Conservation (phyloP, 2,888 invertebrate species). For the Caenorhabditis afra region DNA sequence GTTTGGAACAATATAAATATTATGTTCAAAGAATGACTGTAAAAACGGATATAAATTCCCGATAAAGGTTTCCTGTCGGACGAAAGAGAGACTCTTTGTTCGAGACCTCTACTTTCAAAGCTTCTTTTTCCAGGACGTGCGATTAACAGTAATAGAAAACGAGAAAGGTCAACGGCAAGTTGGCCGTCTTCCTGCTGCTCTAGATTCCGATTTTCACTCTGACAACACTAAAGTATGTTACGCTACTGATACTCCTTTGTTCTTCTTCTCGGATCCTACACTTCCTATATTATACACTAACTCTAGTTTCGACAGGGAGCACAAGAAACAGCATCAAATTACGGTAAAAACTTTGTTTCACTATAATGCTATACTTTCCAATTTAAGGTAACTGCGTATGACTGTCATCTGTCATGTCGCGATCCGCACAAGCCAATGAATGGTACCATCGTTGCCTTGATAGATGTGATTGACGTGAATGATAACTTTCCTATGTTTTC, state of each 20-base stretch:
- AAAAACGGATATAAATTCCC: no score
- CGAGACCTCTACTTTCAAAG: no score
- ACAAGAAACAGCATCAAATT: constrained; percentile 63
- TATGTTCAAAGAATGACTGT: no score
- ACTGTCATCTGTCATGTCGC: constrained; percentile 65
- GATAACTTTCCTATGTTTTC: constrained; percentile 73
- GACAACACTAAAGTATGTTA: constrained; percentile 71
- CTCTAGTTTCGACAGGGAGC: constrained; percentile 66
- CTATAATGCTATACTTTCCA: no score
- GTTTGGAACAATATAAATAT: no score
- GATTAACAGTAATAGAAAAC: constrained; percentile 62
- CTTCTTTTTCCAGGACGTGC: constrained; percentile 48
- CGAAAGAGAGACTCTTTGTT: no score
- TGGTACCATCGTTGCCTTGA: constrained; percentile 58
- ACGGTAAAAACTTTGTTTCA: constrained; percentile 1
- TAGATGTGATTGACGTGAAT: constrained; percentile 69
- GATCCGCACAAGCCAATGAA: constrained; percentile 66
- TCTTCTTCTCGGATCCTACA: constrained; percentile 65
- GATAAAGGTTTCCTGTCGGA: no score
- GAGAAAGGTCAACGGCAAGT: constrained; percentile 61
- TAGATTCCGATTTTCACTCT: constrained; percentile 67
- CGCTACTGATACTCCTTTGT: constrained; percentile 61
- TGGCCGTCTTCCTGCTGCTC: constrained; percentile 66
- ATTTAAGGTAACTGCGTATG: constrained; percentile 60
- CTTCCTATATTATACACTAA: constrained; percentile 66